Evolutionary conservation across 2,797 vertebrate genomes (phyloP).

Genomic region (Telmatherina bonti): DNA sequence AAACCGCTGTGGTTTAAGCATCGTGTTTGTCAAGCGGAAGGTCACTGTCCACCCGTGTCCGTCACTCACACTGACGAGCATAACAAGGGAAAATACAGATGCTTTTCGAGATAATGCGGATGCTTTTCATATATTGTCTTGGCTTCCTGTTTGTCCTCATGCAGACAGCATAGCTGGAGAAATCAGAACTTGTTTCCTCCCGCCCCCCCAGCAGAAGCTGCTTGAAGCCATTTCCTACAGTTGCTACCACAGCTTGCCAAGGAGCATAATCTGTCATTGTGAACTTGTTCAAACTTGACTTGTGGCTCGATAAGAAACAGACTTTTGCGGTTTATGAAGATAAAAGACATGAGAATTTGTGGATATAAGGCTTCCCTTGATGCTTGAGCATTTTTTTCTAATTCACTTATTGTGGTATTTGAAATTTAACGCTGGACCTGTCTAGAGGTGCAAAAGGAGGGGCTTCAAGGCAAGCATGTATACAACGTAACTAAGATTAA

Average conservation of each 20-base stretch:
- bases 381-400: no score
- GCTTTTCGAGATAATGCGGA: slow-evolving; percentile 48
- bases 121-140: slow-evolving; percentile 34
- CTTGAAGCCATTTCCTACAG: slow-evolving; percentile 47
- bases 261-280: slow-evolving; percentile 21
- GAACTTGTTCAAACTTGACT: not conserved
- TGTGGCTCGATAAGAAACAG: not conserved
- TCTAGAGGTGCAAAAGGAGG: no score
- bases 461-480: no score
- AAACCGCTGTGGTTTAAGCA: slow-evolving; percentile 27
- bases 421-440: no score
- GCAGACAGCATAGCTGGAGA: slow-evolving; percentile 39
- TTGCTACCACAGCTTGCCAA: slow-evolving; percentile 30
- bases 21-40: slow-evolving; percentile 51
- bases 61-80: slow-evolving; percentile 31
- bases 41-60: slow-evolving; percentile 39
- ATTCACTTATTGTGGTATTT: no score
- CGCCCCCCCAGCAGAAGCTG: slow-evolving; percentile 23
- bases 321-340: no score
- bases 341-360: no score
- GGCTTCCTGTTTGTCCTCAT: slow-evolving; percentile 35
- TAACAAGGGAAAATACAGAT: slow-evolving; percentile 50
- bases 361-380: no score
- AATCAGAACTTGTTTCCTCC: slow-evolving; percentile 45
- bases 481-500: no score